These are phyloP conservation scores for Ochotona curzoniae DNA, from an alignment of 2,113 vertebrate genomes.

Conservation along the genomic window DNA sequence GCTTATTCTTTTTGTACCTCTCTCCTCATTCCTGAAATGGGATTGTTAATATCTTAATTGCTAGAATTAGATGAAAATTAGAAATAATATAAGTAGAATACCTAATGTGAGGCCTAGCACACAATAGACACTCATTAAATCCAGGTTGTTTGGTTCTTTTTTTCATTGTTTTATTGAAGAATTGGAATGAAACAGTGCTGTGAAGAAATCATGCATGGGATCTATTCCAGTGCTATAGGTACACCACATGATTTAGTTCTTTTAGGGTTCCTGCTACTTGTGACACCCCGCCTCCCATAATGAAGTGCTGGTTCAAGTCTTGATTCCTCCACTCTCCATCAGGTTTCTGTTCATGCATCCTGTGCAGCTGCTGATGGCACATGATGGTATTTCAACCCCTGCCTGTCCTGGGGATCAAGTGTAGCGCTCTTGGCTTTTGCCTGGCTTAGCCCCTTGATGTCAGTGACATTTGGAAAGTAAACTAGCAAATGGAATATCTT, in stretches of 20 bases:
- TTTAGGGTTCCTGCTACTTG: background rate
- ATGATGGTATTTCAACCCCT: too few relatives aligned
- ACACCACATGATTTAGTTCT: background rate
- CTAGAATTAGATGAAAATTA: background rate
- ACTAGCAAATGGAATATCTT: too few relatives aligned
- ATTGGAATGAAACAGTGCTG: background rate
- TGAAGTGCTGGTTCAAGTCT: too few relatives aligned
- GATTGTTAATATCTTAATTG: background rate
- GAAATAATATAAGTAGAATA: conserved; percentile 14
- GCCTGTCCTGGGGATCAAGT: too few relatives aligned
- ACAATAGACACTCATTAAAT: background rate
- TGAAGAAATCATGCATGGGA: background rate
- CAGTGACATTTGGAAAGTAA: too few relatives aligned
- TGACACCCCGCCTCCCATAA: too few relatives aligned
- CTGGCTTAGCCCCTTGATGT: too few relatives aligned
- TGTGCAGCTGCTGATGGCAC: too few relatives aligned
- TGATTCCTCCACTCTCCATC: too few relatives aligned
- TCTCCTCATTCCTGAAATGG: background rate
- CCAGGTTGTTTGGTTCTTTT: background rate
- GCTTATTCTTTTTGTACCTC: background rate
- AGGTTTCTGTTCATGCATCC: too few relatives aligned
- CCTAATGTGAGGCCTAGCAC: background rate
- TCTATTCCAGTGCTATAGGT: background rate
- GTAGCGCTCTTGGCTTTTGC: too few relatives aligned
- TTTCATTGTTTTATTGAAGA: background rate